Evolutionary conservation across 1,140 invertebrate genomes (phyloP).

Genomic region (Telenomus remus): DNA sequence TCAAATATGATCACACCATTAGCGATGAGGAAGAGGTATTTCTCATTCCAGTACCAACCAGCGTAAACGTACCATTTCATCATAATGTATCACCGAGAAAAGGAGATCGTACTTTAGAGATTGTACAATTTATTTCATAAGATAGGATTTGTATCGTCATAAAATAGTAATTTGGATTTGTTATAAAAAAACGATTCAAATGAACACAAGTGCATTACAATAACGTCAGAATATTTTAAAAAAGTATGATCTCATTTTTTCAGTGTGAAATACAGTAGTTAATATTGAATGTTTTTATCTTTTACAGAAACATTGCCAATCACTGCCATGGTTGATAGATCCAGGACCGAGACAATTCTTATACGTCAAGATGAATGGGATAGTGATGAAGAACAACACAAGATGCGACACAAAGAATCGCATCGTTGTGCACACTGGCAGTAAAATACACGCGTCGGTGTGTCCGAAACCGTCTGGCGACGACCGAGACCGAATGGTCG

Average conservation of each 20-base stretch:
- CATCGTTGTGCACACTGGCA: conserved; percentile 83
- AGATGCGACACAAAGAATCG: conserved; percentile 83
- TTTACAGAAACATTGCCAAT: conserved; percentile 83
- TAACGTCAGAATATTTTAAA: too few relatives aligned
- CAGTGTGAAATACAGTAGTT: too few relatives aligned
- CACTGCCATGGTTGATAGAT: conserved; percentile 86
- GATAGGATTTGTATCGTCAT: too few relatives aligned
- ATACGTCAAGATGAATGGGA: conserved; percentile 82
- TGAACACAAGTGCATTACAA: too few relatives aligned
- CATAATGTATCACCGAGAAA: too few relatives aligned
- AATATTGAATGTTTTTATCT: conserved; percentile 40
- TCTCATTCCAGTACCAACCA: too few relatives aligned
- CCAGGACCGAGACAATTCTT: conserved; percentile 82
- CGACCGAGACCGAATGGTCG: conserved; percentile 79
- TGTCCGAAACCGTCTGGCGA: conserved; percentile 81
- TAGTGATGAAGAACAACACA: conserved; percentile 76
- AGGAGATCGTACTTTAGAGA: too few relatives aligned
- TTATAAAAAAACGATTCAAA: too few relatives aligned
- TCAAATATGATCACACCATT: conserved; percentile 78
- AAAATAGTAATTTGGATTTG: too few relatives aligned
- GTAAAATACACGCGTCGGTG: conserved; percentile 79
- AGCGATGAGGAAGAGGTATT: conserved; percentile 81
- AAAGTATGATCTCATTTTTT: too few relatives aligned
- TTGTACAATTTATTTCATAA: too few relatives aligned
- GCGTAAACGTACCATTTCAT: too few relatives aligned